Conservation (phyloP, 2,888 invertebrate species). For the Hirtodrosophila trivittata region DNA sequence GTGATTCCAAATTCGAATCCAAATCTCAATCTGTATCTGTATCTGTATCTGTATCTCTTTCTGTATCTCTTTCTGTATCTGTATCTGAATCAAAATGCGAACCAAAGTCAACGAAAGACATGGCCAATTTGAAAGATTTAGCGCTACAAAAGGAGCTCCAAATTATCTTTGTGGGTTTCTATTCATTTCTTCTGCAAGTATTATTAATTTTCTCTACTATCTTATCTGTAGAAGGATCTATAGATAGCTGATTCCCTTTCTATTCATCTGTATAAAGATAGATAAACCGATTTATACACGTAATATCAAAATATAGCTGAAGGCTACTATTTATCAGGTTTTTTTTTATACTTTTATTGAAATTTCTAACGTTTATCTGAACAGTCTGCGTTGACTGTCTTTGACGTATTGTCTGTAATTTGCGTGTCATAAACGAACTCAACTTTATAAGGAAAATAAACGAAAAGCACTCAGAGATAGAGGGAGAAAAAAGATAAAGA, state of each 20-base stretch:
- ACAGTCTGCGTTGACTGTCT: conserved; percentile 19
- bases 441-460: conserved; percentile 52
- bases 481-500: conserved; percentile 3
- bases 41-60: neutral
- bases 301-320: neutral
- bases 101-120: conserved; percentile 33
- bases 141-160: too few relatives aligned
- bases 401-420: conserved; percentile 66
- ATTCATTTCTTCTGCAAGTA: too few relatives aligned
- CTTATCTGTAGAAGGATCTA: too few relatives aligned
- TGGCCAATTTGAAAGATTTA: too few relatives aligned
- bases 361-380: neutral
- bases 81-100: too few relatives aligned
- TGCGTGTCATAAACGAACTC: conserved; percentile 46
- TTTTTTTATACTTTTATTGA: conserved; percentile 50
- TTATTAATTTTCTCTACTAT: too few relatives aligned
- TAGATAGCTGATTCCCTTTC: too few relatives aligned
- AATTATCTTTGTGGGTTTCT: too few relatives aligned
- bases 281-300: too few relatives aligned
- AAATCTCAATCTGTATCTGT: conserved; percentile 23
- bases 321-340: conserved; percentile 3
- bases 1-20: conserved; percentile 33
- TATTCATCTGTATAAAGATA: too few relatives aligned
- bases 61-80: too few relatives aligned
- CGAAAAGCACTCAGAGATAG: conserved; percentile 11